Evolutionary conservation across 2,888 invertebrate genomes (phyloP).

Genomic region (Poecilobothrus nobilitatus): DNA sequence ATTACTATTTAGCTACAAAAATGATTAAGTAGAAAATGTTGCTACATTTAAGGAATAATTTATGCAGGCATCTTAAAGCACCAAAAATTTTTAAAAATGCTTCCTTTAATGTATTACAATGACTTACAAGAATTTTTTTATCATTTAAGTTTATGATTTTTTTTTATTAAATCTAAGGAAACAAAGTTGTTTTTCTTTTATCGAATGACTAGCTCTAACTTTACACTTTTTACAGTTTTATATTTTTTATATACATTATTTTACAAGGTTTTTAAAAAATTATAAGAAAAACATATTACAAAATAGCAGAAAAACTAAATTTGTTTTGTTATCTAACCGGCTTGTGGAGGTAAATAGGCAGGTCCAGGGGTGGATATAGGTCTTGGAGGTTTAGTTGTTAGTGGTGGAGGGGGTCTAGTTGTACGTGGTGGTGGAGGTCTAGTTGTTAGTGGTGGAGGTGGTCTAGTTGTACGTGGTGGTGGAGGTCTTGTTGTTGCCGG

Average conservation of each 20-base stretch:
- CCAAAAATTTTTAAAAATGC: too few species aligned
- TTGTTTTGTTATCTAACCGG: neutral
- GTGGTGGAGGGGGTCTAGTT: neutral
- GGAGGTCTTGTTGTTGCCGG: neutral
- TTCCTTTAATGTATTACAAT: neutral
- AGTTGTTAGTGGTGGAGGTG: neutral
- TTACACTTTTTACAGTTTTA: neutral
- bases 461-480: neutral
- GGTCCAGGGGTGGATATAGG: neutral
- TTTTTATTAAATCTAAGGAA: neutral
- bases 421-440: neutral
- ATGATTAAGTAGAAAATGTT: too few species aligned
- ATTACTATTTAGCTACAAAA: neutral
- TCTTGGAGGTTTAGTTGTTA: neutral
- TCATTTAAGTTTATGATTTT: neutral
- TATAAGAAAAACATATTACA: neutral
- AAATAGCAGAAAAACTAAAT: neutral
- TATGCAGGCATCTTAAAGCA: too few species aligned
- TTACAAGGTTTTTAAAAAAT: neutral
- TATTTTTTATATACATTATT: neutral
- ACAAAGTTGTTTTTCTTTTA: neutral
- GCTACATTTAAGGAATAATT: too few species aligned
- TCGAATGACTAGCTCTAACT: conserved; percentile 1
- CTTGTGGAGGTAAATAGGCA: neutral
- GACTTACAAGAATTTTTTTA: neutral